Percentiles rank a stretch among this genome's conserved stretches.
Conservation (phyloP, 1,140 invertebrate species). For the Coelopa frigida region DNA sequence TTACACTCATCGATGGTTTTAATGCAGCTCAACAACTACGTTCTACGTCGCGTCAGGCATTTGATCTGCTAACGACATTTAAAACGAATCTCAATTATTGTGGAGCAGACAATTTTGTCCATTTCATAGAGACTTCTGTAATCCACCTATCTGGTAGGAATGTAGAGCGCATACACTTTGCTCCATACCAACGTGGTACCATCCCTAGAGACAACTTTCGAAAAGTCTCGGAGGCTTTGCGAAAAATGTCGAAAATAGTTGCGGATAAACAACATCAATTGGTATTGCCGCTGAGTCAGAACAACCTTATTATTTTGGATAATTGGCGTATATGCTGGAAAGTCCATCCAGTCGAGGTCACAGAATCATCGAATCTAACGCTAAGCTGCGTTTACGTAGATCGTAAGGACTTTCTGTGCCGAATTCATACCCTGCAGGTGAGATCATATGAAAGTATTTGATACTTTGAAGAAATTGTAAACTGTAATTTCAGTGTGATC, state of each 20-base stretch:
- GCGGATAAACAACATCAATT: constrained; percentile 1
- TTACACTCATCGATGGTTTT: constrained; percentile 8
- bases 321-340: constrained; percentile 8
- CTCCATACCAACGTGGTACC: not conserved
- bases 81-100: no score
- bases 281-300: not conserved
- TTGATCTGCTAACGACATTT: not conserved
- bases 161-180: constrained; percentile 2
- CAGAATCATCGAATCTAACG: not conserved
- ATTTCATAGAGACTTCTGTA: no score
- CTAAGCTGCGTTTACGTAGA: not conserved
- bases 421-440: no score
- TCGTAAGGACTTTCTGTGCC: no score
- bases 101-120: no score
- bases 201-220: constrained; percentile 1
- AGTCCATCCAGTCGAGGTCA: not conserved
- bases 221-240: not conserved
- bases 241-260: not conserved
- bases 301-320: constrained; percentile 7
- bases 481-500: no score
- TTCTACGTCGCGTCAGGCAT: no score
- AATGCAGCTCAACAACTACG: constrained; percentile 3
- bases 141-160: no score
- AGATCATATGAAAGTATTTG: no score
- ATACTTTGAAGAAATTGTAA: no score